Evolutionary conservation across 2,113 vertebrate species (phyloP).

Genomic region (Ancistrus triradiatus): DNA sequence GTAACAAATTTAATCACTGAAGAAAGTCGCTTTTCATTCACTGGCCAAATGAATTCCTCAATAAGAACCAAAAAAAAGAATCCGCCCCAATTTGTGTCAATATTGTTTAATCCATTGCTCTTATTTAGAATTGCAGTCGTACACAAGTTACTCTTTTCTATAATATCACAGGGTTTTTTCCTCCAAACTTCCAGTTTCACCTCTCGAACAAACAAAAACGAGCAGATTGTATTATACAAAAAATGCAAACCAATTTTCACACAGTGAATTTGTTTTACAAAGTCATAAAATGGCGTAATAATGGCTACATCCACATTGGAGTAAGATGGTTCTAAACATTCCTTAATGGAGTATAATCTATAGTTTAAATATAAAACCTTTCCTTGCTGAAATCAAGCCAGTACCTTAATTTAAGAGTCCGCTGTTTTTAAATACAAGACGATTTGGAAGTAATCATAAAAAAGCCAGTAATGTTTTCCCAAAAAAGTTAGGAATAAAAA

Average conservation of each 20-base stretch:
- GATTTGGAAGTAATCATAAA: slow-evolving; percentile 71
- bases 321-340: slow-evolving; percentile 84
- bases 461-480: slow-evolving; percentile 67
- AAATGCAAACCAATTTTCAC: slow-evolving; percentile 84
- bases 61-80: too few species aligned
- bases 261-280: slow-evolving; percentile 84
- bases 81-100: too few species aligned
- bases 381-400: slow-evolving; percentile 78
- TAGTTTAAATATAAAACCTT: slow-evolving; percentile 76
- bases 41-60: too few species aligned
- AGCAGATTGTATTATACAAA: slow-evolving; percentile 85
- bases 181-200: slow-evolving; percentile 73
- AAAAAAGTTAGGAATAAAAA: slow-evolving; percentile 70
- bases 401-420: slow-evolving; percentile 82
- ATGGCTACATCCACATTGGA: slow-evolving; percentile 84
- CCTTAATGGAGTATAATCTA: slow-evolving; percentile 86
- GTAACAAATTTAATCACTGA: too few species aligned
- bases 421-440: slow-evolving; percentile 56
- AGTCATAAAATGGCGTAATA: slow-evolving; percentile 81
- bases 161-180: slow-evolving; percentile 70
- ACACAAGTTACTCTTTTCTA: slow-evolving; percentile 73
- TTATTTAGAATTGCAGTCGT: slow-evolving; percentile 74
- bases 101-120: slow-evolving; percentile 75
- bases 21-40: too few species aligned
- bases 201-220: slow-evolving; percentile 69